Evolutionary conservation across 2,113 vertebrate species (phyloP).

Genomic region (Ramphastos sulfuratus): DNA sequence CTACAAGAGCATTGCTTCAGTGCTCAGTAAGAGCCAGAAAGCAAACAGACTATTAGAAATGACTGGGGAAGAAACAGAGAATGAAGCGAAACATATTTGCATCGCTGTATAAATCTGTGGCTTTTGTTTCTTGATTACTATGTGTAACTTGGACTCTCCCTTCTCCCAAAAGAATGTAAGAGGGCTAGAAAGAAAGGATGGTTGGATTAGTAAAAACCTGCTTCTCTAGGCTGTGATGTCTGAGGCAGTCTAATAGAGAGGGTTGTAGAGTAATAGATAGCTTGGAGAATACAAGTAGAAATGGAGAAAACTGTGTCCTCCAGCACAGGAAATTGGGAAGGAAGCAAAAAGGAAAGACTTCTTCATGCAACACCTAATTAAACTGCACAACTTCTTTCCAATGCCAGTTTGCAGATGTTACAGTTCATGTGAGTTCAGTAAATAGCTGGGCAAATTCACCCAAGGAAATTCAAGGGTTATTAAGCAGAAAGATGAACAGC

Average conservation of each 20-base stretch:
- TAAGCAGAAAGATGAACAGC: neutral
- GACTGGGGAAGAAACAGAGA: neutral
- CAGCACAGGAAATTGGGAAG: neutral
- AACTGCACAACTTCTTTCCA: neutral
- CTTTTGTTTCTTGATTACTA: neutral
- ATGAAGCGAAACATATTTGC: neutral
- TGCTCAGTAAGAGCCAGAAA: neutral
- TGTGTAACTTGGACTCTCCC: neutral
- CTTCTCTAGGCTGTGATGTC: neutral
- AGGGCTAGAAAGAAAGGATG: neutral
- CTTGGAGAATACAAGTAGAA: neutral
- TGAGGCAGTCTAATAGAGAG: neutral
- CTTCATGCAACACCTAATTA: neutral
- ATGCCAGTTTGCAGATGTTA: neutral
- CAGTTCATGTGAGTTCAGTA: neutral
- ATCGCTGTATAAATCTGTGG: neutral
- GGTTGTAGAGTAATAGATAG: neutral
- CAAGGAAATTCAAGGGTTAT: neutral
- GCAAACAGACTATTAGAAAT: neutral
- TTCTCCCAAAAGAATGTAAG: neutral
- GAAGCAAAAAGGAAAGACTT: neutral
- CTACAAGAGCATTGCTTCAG: fast-evolving
- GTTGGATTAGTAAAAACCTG: neutral
- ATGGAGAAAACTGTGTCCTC: neutral
- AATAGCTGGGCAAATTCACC: neutral